These are phyloP conservation scores for Thereva unica DNA, from an alignment of 2,888 invertebrate genomes.

Conservation along the genomic window DNA sequence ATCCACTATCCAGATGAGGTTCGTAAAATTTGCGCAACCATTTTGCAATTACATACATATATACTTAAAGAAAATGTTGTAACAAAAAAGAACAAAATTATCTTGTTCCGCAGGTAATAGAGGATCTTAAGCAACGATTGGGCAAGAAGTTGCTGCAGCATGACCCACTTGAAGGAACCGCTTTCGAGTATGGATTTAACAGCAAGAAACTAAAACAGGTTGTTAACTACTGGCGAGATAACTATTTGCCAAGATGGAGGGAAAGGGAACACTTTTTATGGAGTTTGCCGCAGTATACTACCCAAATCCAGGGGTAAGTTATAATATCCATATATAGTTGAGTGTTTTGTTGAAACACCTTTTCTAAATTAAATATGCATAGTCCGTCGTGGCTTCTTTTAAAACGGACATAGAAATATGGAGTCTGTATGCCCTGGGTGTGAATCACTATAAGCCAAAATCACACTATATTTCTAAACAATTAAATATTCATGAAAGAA, in stretches of 20 bases:
- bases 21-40: not conserved
- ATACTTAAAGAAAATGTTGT: not conserved
- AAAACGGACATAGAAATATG: no score
- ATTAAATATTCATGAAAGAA: no score
- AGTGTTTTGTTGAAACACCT: not conserved
- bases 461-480: no score
- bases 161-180: constrained; percentile 67
- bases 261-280: constrained; percentile 73
- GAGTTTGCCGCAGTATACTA: constrained; percentile 73
- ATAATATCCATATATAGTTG: not conserved
- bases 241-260: constrained; percentile 71
- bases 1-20: constrained; percentile 40
- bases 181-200: constrained; percentile 84
- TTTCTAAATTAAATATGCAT: not conserved
- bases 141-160: constrained; percentile 58
- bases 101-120: constrained; percentile 58
- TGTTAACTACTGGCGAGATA: constrained; percentile 77
- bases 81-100: not conserved
- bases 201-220: constrained; percentile 68
- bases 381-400: not conserved
- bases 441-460: no score
- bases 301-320: constrained; percentile 68
- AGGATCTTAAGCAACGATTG: constrained; percentile 65
- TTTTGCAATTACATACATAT: not conserved
- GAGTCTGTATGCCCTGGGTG: no score